Conservation (phyloP, 2,888 invertebrate species). For the Polydesmus complanatus region DNA sequence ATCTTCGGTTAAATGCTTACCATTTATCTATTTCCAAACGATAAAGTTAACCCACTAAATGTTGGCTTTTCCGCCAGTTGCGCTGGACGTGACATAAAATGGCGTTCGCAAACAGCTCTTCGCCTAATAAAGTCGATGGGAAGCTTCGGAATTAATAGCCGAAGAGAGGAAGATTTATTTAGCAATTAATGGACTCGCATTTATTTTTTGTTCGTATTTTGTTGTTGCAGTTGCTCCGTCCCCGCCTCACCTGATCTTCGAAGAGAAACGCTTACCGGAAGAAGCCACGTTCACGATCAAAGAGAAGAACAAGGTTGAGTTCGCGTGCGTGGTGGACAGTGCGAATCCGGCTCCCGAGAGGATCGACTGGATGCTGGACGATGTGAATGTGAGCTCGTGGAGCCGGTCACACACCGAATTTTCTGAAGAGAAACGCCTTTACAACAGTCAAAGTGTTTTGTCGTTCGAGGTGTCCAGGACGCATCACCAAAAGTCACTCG, state of each 20-base stretch:
- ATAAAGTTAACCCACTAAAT: too few relatives aligned
- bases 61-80: too few relatives aligned
- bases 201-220: not conserved
- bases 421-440: slow-evolving; percentile 22
- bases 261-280: slow-evolving; percentile 35
- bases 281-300: slow-evolving; percentile 50
- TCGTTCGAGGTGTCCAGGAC: slow-evolving; percentile 61
- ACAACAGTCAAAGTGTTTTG: slow-evolving; percentile 42
- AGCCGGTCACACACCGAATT: slow-evolving; percentile 23
- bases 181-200: too few relatives aligned
- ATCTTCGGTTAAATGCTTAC: too few relatives aligned
- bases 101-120: too few relatives aligned
- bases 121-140: too few relatives aligned
- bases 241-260: slow-evolving; percentile 50
- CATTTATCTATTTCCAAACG: too few relatives aligned
- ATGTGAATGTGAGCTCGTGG: slow-evolving; percentile 22
- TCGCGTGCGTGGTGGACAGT: slow-evolving; percentile 76
- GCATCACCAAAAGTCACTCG: slow-evolving; percentile 72
- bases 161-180: too few relatives aligned
- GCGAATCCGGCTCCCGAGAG: slow-evolving; percentile 51
- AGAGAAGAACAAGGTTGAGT: slow-evolving; percentile 65
- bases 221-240: slow-evolving; percentile 1
- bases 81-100: too few relatives aligned
- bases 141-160: too few relatives aligned
- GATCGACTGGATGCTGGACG: slow-evolving; percentile 45